These are phyloP conservation scores for Porites evermanni DNA, from an alignment of 92 coral and sea anemone species.

Conservation along the genomic window DNA sequence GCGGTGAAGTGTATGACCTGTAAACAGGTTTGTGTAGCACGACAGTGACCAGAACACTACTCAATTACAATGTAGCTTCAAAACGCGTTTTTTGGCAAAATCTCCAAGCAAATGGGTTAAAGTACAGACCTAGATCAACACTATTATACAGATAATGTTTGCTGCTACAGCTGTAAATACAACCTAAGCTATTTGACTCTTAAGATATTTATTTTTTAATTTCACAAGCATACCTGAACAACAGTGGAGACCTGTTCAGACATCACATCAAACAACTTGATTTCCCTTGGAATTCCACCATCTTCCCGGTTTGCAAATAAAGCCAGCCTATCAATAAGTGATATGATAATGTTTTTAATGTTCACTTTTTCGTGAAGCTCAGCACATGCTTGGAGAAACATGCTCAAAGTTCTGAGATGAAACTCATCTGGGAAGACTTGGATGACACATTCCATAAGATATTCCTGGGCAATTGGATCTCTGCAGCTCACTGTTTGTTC, in stretches of 20 bases:
- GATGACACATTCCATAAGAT: slow-evolving; percentile 98
- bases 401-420: slow-evolving; percentile 90
- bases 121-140: too few species aligned
- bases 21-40: too few species aligned
- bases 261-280: slow-evolving; percentile 93
- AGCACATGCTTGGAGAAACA: slow-evolving; percentile 89
- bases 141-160: too few species aligned
- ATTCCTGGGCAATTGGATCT: slow-evolving; percentile 98
- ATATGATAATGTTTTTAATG: slow-evolving; percentile 95
- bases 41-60: too few species aligned
- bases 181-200: too few species aligned
- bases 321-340: slow-evolving; percentile 91
- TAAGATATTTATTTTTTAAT: too few species aligned
- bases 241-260: slow-evolving; percentile 97
- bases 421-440: slow-evolving; percentile 99
- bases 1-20: too few species aligned
- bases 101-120: too few species aligned
- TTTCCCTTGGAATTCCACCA: slow-evolving; percentile 97
- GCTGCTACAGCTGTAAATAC: too few species aligned
- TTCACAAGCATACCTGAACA: slow-evolving; percentile 76
- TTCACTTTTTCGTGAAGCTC: slow-evolving; percentile 93
- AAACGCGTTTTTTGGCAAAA: too few species aligned
- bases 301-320: slow-evolving; percentile 96
- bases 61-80: too few species aligned
- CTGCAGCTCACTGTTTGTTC: slow-evolving; percentile 94